These are phyloP conservation scores for Macrotrachela quadricornifera DNA, from an alignment of 1,140 invertebrate species.

Conservation along the genomic window DNA sequence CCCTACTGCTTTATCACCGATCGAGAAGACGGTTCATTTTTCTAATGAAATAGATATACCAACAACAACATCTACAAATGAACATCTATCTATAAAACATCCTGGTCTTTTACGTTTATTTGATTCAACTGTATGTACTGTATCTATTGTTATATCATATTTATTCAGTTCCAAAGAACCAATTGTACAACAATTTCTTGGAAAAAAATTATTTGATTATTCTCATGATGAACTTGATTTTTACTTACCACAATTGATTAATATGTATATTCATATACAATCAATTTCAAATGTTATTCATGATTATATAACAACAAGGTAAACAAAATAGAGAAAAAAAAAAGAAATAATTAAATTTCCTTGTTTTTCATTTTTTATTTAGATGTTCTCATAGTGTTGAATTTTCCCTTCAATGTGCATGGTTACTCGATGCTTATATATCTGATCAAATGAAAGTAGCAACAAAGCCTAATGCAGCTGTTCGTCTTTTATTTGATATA, in stretches of 20 bases:
- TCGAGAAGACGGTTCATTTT: too few species aligned
- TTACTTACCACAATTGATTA: constrained; percentile 85
- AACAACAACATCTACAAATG: too few species aligned
- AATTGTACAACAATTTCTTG: constrained; percentile 72
- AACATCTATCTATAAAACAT: constrained; percentile 12
- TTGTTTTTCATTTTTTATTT: not conserved
- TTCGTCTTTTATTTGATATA: too few species aligned
- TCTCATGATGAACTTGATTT: constrained; percentile 74
- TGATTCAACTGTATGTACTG: constrained; percentile 86
- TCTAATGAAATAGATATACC: too few species aligned
- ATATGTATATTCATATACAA: constrained; percentile 58
- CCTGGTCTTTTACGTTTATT: constrained; percentile 63
- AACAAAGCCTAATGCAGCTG: not conserved
- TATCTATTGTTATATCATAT: constrained; percentile 90
- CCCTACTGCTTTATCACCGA: too few species aligned
- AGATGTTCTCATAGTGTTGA: constrained; percentile 72
- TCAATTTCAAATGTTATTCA: too few species aligned
- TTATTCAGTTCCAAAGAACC: constrained; percentile 89
- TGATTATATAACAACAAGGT: constrained; percentile 64
- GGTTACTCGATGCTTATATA: constrained; percentile 71
- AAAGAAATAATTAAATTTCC: not conserved
- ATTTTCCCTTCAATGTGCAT: constrained; percentile 79
- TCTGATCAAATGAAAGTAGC: not conserved
- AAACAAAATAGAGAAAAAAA: constrained; percentile 40
- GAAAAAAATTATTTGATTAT: constrained; percentile 86